phyloP scores from a whole-genome alignment of 2,797 vertebrate species.

The Onychomys arenicola region DNA sequence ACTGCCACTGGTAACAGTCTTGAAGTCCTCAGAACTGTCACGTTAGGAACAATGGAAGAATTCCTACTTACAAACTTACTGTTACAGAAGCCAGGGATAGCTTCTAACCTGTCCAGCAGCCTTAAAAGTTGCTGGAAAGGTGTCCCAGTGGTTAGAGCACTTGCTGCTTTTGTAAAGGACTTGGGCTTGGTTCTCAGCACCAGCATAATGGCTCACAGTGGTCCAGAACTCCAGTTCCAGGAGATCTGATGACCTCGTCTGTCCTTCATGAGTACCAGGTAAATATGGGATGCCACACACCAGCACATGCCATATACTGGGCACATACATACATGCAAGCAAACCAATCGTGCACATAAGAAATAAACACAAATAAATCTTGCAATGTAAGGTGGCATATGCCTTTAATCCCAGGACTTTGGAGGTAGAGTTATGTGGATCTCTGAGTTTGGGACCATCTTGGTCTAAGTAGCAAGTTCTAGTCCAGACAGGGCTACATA shows the following conservation, averaged over 20 bases:
- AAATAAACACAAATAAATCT: background rate
- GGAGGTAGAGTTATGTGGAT: background rate
- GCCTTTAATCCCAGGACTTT: background rate
- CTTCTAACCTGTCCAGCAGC: background rate
- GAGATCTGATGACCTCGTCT: background rate
- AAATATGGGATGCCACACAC: background rate
- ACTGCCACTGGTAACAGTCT: background rate
- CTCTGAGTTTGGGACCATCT: background rate
- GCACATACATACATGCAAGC: background rate
- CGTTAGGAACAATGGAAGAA: conserved; percentile 5
- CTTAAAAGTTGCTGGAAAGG: conserved; percentile 12
- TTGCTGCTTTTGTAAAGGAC: background rate
- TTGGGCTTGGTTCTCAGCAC: background rate
- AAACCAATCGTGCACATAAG: background rate
- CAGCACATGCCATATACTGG: background rate
- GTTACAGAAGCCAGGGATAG: background rate
- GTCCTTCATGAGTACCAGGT: background rate
- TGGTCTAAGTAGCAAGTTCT: background rate
- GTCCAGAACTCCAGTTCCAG: background rate
- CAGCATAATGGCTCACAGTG: background rate
- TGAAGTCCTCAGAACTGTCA: background rate
- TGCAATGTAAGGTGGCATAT: background rate
- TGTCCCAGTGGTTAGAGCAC: background rate
- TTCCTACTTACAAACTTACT: background rate
- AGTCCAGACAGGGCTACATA: background rate